These are phyloP conservation scores for Macrotus californicus DNA, from an alignment of 2,113 vertebrate species.

Conservation along the genomic window DNA sequence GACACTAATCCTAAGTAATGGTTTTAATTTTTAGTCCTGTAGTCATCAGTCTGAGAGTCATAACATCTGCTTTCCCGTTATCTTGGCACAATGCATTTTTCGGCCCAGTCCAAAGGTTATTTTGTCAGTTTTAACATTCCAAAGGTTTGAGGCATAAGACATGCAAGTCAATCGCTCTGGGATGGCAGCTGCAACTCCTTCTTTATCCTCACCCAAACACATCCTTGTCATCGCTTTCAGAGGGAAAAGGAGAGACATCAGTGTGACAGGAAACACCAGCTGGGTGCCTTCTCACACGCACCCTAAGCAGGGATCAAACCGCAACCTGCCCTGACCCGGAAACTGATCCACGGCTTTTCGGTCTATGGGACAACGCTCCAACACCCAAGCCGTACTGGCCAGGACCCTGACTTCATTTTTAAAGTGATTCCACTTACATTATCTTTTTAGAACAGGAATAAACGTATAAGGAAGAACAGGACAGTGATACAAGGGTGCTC, in stretches of 20 bases:
- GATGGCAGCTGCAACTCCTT: neutral
- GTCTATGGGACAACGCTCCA: no score
- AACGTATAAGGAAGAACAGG: neutral
- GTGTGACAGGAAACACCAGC: no score
- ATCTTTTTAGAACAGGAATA: neutral
- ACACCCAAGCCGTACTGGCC: no score
- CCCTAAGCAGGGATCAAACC: no score
- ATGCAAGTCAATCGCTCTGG: neutral
- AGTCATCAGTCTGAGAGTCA: neutral
- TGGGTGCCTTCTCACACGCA: no score
- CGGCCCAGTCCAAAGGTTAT: neutral
- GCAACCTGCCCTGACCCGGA: no score
- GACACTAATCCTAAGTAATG: neutral
- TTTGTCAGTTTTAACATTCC: neutral
- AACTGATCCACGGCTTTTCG: no score
- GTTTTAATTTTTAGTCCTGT: neutral
- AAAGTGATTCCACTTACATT: neutral
- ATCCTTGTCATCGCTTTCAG: no score
- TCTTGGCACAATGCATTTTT: neutral
- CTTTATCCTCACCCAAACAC: no score
- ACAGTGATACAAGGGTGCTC: neutral
- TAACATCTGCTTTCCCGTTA: neutral
- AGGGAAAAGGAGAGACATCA: no score
- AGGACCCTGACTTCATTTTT: neutral
- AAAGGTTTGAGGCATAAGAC: neutral